Conservation (phyloP, 92 coral and sea anemone species). For the Anthopleura xanthogrammica region DNA sequence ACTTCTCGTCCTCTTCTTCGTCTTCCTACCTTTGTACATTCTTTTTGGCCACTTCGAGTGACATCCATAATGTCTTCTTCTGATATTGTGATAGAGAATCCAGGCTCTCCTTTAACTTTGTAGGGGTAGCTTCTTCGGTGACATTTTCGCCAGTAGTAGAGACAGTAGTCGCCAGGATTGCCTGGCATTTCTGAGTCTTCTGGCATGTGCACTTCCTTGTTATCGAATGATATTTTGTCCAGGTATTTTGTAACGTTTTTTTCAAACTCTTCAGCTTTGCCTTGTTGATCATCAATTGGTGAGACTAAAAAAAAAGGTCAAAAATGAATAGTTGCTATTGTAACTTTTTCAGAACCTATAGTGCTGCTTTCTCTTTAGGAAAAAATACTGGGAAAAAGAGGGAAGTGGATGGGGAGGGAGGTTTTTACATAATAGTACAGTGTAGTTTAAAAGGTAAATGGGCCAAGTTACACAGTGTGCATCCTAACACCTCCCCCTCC, state of each 20-base stretch:
- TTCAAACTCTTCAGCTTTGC: not conserved
- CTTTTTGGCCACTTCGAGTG: not conserved
- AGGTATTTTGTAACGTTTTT: constrained; percentile 5
- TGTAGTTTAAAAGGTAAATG: no score
- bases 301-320: not conserved
- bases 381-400: no score
- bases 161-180: not conserved
- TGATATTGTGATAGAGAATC: constrained; percentile 15
- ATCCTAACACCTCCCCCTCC: no score
- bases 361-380: no score
- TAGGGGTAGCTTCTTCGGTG: constrained; percentile 4
- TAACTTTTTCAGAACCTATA: no score
- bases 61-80: constrained; percentile 18
- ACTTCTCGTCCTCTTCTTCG: no score
- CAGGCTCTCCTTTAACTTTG: not conserved
- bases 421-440: no score
- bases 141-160: constrained; percentile 16
- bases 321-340: no score
- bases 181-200: constrained; percentile 4
- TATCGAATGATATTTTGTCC: not conserved
- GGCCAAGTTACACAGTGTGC: no score
- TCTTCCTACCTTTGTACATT: not conserved
- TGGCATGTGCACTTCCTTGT: constrained; percentile 7
- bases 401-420: no score
- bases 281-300: not conserved